Conservation (phyloP, 2,888 invertebrate genomes). For the Seira musarum region DNA sequence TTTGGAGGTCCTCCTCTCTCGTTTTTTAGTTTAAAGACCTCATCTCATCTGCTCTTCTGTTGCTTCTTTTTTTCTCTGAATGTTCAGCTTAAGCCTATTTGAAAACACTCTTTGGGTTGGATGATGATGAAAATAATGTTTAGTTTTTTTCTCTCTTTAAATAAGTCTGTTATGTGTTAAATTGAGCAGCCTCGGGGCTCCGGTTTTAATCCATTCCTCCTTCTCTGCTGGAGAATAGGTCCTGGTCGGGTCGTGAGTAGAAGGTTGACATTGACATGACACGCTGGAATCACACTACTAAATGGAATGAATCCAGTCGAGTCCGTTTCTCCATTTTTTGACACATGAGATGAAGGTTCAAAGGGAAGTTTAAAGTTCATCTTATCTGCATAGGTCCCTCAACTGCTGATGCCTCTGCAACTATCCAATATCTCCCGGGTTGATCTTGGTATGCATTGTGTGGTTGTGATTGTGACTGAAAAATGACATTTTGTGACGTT, state of each 20-base stretch:
- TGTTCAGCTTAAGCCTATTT: too few relatives aligned
- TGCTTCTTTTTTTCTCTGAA: constrained; percentile 17
- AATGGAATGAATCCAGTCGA: constrained; percentile 46
- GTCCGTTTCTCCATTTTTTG: not conserved
- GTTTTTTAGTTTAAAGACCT: constrained; percentile 22
- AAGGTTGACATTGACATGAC: constrained; percentile 55
- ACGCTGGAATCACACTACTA: constrained; percentile 40
- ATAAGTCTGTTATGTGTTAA: constrained; percentile 59
- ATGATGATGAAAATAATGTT: constrained; percentile 41
- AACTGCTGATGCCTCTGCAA: too few relatives aligned
- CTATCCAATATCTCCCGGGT: too few relatives aligned
- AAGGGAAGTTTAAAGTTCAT: not conserved
- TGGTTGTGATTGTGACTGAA: too few relatives aligned
- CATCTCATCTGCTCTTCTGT: constrained; percentile 28
- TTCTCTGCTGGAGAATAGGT: constrained; percentile 39
- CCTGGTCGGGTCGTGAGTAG: constrained; percentile 54
- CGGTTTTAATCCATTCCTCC: too few relatives aligned
- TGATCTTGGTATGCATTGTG: too few relatives aligned
- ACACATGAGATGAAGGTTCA: too few relatives aligned
- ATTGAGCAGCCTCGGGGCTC: constrained; percentile 54
- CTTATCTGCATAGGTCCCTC: not conserved
- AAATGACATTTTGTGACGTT: too few relatives aligned
- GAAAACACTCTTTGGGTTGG: too few relatives aligned
- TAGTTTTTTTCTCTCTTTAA: too few relatives aligned
- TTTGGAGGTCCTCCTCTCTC: constrained; percentile 34